Percentiles rank a stretch among this genome's conserved stretches.
These are phyloP conservation scores for Trogon surrucura DNA, from an alignment of 2,113 vertebrate species.

Conservation along the genomic window DNA sequence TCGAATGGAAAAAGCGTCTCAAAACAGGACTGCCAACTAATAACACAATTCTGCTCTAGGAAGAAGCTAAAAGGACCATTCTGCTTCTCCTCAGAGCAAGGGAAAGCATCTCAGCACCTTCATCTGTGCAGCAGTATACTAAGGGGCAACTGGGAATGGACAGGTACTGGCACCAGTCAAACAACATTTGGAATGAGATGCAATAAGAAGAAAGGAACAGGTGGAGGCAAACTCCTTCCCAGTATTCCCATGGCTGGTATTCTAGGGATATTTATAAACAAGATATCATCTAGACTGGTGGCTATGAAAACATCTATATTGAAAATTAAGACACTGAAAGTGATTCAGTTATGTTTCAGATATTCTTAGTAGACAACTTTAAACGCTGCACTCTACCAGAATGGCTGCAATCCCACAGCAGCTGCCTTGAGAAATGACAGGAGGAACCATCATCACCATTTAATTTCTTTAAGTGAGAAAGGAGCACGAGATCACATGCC, in stretches of 20 bases:
- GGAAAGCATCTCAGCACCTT: too few species aligned
- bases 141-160: neutral
- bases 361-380: neutral
- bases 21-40: neutral
- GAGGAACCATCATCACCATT: neutral
- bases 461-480: neutral
- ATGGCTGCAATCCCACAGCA: neutral
- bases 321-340: neutral
- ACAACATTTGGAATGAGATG: neutral
- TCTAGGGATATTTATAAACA: neutral
- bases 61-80: neutral
- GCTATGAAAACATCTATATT: neutral
- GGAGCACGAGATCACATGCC: too few species aligned
- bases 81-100: neutral
- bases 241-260: neutral
- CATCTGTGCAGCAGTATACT: accelerated
- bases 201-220: neutral
- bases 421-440: neutral
- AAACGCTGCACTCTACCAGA: neutral
- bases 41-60: neutral
- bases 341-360: too few species aligned
- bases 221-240: neutral
- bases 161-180: neutral
- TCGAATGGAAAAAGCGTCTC: neutral
- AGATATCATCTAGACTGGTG: neutral